phyloP scores from a whole-genome alignment of 2,797 vertebrate species.

The Acipenser ruthenus region DNA sequence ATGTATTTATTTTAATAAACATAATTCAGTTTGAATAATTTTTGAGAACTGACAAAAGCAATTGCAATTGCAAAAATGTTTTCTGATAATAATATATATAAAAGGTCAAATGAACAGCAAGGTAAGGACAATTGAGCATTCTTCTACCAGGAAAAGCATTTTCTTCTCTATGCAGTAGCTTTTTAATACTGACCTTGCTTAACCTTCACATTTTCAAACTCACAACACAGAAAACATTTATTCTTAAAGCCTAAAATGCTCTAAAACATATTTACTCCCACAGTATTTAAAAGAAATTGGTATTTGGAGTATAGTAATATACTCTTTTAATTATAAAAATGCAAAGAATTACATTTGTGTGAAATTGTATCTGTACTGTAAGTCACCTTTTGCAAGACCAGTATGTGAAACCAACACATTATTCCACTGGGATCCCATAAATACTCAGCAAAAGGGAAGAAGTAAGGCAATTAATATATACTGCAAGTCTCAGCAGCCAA shows the following conservation, averaged over 20 bases:
- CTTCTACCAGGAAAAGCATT: not conserved
- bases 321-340: not conserved
- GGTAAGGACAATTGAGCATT: not conserved
- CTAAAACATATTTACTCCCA: not conserved
- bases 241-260: not conserved
- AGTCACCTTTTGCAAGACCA: too few relatives aligned
- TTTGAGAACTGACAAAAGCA: too few relatives aligned
- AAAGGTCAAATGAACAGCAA: not conserved
- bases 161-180: not conserved
- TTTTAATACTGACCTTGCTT: not conserved
- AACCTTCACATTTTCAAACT: not conserved
- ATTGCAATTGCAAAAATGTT: too few relatives aligned
- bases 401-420: too few relatives aligned
- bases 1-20: too few relatives aligned
- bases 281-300: not conserved
- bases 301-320: too few relatives aligned
- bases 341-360: not conserved
- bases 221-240: not conserved
- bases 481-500: too few relatives aligned
- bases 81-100: not conserved
- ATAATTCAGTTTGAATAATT: too few relatives aligned
- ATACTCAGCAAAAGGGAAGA: too few relatives aligned
- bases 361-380: too few relatives aligned
- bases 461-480: too few relatives aligned
- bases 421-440: too few relatives aligned